phyloP scores from a whole-genome alignment of 1,140 invertebrate genomes.

The Steinernema feltiae region DNA sequence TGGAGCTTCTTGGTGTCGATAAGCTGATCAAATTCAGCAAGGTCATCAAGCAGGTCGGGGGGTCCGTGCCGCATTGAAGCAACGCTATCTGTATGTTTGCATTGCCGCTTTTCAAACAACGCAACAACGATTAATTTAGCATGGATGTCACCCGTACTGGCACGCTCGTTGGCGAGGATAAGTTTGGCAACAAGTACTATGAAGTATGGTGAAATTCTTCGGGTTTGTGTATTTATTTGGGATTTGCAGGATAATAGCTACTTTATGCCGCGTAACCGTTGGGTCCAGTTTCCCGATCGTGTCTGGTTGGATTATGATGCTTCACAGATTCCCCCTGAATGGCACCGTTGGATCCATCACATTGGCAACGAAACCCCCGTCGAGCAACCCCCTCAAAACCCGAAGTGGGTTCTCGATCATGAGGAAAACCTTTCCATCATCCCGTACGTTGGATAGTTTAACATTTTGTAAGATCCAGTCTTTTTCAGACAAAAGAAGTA shows the following conservation, averaged over 20 bases:
- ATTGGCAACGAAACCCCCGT: conserved; percentile 52
- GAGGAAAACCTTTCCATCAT: conserved; percentile 42
- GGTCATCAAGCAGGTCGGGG: conserved; percentile 74
- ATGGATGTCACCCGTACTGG: conserved; percentile 81
- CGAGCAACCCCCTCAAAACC: conserved; percentile 34
- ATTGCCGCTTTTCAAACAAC: not conserved
- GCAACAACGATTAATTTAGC: conserved; percentile 62
- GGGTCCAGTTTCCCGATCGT: conserved; percentile 78
- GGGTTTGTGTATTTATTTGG: not conserved
- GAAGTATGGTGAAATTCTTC: conserved; percentile 19
- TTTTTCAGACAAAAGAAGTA: conserved; percentile 51
- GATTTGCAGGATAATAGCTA: conserved; percentile 46
- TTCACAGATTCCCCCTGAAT: conserved; percentile 82
- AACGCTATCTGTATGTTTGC: conserved; percentile 63
- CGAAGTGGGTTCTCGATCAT: conserved; percentile 48
- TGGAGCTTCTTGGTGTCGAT: conserved; percentile 68
- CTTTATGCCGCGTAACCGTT: conserved; percentile 70
- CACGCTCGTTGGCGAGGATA: conserved; percentile 79
- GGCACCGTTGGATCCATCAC: conserved; percentile 60
- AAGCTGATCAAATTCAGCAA: conserved; percentile 67
- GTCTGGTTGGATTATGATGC: conserved; percentile 81
- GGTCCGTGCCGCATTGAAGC: conserved; percentile 66
- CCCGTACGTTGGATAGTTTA: conserved; percentile 17
- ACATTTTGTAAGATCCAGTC: not conserved
- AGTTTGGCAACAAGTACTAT: conserved; percentile 91